Evolutionary conservation across 2,888 invertebrate species (phyloP).

Genomic region (Ceriagrion tenellum): DNA sequence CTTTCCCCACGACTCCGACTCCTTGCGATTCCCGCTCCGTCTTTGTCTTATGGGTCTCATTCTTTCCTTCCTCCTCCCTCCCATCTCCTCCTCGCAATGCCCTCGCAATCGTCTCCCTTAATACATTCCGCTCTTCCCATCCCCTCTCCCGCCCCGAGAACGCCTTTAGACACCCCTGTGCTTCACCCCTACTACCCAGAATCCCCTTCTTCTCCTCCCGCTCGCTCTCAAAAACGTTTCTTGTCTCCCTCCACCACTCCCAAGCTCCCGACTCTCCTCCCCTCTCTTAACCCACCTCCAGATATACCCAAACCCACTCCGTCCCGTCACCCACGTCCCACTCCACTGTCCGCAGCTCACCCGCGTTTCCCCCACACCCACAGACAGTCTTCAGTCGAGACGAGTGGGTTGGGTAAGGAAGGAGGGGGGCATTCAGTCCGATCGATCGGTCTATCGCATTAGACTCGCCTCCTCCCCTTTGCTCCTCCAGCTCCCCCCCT

Average conservation of each 20-base stretch:
- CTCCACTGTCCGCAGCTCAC: neutral
- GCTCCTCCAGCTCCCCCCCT: neutral
- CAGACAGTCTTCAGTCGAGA: slow-evolving; percentile 52
- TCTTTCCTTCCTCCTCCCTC: neutral
- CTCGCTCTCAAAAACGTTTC: neutral
- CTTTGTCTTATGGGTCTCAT: slow-evolving; percentile 7
- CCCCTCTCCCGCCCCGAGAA: neutral
- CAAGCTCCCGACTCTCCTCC: neutral
- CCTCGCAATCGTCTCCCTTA: slow-evolving; percentile 45
- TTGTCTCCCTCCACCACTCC: neutral
- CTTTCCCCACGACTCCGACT: neutral
- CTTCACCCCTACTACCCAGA: neutral
- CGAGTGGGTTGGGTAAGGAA: slow-evolving; percentile 8
- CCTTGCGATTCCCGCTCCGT: slow-evolving; percentile 23
- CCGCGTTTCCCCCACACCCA: neutral
- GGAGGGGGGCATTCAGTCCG: slow-evolving; percentile 32
- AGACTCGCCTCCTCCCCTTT: slow-evolving; percentile 53
- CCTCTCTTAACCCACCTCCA: neutral
- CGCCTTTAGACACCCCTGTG: neutral
- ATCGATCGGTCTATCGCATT: slow-evolving; percentile 65
- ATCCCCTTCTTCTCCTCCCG: no score
- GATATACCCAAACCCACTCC: neutral
- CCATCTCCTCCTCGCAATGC: neutral
- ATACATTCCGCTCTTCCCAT: slow-evolving; percentile 43
- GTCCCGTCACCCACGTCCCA: no score